phyloP scores from a whole-genome alignment of 2,113 vertebrate species.

The Lipotes vexillifer region DNA sequence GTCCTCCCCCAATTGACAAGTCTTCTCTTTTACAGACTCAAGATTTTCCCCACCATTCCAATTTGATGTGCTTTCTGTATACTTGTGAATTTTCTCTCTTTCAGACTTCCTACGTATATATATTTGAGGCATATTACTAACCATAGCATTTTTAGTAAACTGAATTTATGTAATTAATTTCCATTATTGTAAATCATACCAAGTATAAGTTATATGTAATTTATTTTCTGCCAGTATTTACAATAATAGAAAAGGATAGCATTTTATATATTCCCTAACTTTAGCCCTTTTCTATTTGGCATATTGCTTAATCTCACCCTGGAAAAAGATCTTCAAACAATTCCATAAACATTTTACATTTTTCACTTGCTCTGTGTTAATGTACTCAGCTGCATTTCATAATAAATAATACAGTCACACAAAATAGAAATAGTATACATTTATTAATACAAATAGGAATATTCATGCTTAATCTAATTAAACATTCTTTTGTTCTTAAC shows the following conservation, averaged over 20 bases:
- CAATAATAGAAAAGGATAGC: background rate
- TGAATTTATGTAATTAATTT: background rate
- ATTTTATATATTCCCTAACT: background rate
- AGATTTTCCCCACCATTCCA: background rate
- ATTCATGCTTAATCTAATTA: background rate
- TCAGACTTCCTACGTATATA: background rate
- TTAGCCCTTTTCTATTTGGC: background rate
- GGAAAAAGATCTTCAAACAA: background rate
- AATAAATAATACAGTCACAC: background rate
- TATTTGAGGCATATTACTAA: background rate
- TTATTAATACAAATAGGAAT: background rate
- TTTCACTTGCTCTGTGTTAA: background rate
- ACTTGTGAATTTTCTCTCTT: background rate
- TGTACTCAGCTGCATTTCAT: background rate
- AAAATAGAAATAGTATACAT: background rate
- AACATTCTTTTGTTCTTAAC: background rate
- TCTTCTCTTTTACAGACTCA: background rate
- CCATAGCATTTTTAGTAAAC: background rate
- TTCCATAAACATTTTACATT: background rate
- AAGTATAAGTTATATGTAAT: background rate
- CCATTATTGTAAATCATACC: background rate
- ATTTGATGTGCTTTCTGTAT: background rate
- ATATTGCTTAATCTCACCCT: background rate
- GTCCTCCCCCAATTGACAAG: background rate
- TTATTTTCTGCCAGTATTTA: background rate